phyloP scores from a whole-genome alignment of 2,797 vertebrate species.

The Gymnodraco acuticeps region DNA sequence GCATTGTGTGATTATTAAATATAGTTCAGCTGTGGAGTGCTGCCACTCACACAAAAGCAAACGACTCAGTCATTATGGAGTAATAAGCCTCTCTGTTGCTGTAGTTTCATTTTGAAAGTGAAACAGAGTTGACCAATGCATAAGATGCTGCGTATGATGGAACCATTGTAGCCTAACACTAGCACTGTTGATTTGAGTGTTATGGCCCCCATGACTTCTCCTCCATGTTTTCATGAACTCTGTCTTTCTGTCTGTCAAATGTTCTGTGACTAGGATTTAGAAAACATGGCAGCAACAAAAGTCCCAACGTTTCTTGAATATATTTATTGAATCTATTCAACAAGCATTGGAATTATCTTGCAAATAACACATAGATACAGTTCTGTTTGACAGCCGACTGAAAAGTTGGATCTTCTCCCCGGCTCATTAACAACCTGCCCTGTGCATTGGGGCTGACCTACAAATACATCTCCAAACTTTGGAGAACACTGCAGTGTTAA shows the following conservation, averaged over 20 bases:
- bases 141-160: not conserved
- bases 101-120: not conserved
- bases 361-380: not conserved
- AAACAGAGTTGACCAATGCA: not conserved
- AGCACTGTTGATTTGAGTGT: not conserved
- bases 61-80: too few relatives aligned
- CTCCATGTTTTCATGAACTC: not conserved
- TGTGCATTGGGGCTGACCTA: too few relatives aligned
- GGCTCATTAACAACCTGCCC: too few relatives aligned
- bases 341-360: too few relatives aligned
- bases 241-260: not conserved
- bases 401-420: too few relatives aligned
- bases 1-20: slow-evolving; percentile 37
- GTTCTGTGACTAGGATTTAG: not conserved
- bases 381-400: slow-evolving; percentile 10
- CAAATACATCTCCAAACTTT: too few relatives aligned
- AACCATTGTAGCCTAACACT: not conserved
- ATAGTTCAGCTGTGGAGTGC: slow-evolving; percentile 36
- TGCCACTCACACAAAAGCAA: not conserved
- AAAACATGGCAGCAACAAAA: not conserved
- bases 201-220: not conserved
- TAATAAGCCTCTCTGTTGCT: too few relatives aligned
- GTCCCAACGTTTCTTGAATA: too few relatives aligned
- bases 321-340: too few relatives aligned
- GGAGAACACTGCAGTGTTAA: too few relatives aligned